Evolutionary conservation across 2,797 vertebrate genomes (phyloP).

Genomic region (Bovichtus variegatus): DNA sequence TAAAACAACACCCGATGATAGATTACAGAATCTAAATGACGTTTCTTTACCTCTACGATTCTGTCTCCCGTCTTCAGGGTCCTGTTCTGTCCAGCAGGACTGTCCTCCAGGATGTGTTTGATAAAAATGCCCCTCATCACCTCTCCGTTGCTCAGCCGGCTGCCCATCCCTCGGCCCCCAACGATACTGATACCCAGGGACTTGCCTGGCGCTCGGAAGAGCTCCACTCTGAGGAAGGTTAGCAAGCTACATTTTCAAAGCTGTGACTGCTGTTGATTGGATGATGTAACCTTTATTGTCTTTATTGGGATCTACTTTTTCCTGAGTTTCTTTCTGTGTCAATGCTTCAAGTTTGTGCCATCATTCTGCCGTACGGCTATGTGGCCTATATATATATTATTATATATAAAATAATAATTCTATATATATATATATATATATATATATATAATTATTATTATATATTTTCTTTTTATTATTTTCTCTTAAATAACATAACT

Average conservation of each 20-base stretch:
- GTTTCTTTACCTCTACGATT: conserved; percentile 91
- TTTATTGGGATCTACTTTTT: too few relatives aligned
- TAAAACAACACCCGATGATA: background rate
- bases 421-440: too few relatives aligned
- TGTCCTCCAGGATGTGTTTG: conserved; percentile 97
- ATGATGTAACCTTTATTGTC: background rate
- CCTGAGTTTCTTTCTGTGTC: background rate
- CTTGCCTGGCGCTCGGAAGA: conserved; percentile 93
- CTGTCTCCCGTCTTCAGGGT: conserved; percentile 97
- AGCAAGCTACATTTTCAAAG: conserved; percentile 8
- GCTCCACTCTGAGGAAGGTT: conserved; percentile 89
- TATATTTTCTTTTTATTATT: too few relatives aligned
- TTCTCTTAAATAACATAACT: too few relatives aligned
- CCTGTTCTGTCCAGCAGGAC: conserved; percentile 94
- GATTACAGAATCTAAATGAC: too few relatives aligned
- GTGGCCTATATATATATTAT: too few relatives aligned
- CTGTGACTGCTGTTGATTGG: conserved; percentile 6
- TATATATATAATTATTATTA: too few relatives aligned
- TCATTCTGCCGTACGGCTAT: too few relatives aligned
- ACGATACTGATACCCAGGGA: conserved; percentile 98
- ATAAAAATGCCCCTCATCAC: conserved; percentile 99
- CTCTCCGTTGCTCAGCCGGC: conserved; percentile 95
- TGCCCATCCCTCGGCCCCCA: conserved; percentile 97
- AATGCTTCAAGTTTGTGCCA: background rate
- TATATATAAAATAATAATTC: too few relatives aligned